Base-by-base conservation (phyloP, 2,113 vertebrate species). In the Jacana jacana region DNA sequence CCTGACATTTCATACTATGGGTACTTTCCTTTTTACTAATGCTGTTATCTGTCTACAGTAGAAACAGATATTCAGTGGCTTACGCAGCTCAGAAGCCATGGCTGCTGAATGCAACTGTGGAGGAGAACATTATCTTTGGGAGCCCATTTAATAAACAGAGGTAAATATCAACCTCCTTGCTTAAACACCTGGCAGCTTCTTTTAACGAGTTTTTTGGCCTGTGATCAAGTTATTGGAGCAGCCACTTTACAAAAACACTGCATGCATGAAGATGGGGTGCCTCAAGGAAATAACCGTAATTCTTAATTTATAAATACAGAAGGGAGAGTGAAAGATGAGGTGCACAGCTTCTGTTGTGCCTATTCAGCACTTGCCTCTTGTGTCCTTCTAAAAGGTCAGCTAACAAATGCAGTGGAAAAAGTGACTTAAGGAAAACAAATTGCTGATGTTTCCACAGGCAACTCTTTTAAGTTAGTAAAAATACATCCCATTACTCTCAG, bases 111-210 rank as follows among this genome's bases (percentile, higher is more conserved):
- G 99, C 99, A 22, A 99, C 99, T 0, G 99, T 99, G 88, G 99
- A 99, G 94, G 99, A 99, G 37, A 99, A 99, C 97, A 99, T 99
- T 86, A 99, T 99, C 31, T 99, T 99, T 66, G 99, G 99, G 33
- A 99, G 99, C 83, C 98, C 99, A 16, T 99, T 99, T 96, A 99
- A 97, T 88, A 99, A 99, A 69, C 99, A 99, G 91, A 99, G 99
- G 99, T 99, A 97, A 97, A 60, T 91, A 68, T 24, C 22, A 60
- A 35, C 1, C 6, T 13, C 23, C 33, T 76, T 49, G n/a, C 37
- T 78, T 57, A 80, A 85, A 40, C 18, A 76, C 10, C 14, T 33
- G 46, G 17, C 5, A 84, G 39, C 17, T 87, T 82, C 37, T 49
- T 77, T 57, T 31, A 39, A 49, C 54, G 17, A 37, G 8, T 1